These are phyloP conservation scores for Ips typographus DNA, from an alignment of 1,140 invertebrate genomes.

Conservation along the genomic window DNA sequence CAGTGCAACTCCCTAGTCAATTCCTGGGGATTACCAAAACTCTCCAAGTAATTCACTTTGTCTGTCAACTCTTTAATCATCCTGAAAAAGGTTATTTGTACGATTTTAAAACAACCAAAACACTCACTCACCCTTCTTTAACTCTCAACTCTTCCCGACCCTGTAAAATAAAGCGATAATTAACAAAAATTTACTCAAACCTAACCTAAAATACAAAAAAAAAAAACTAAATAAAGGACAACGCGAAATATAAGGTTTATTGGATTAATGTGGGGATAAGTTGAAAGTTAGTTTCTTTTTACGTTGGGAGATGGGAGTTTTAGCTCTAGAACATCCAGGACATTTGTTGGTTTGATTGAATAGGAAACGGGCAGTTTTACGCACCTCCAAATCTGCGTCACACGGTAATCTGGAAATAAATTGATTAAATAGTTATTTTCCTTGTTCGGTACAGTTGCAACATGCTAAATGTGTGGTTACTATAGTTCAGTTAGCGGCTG, in stretches of 20 bases:
- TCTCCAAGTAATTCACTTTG: constrained; percentile 26
- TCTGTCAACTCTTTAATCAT: constrained; percentile 28
- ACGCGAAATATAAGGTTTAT: neutral
- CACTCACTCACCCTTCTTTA: constrained; percentile 35
- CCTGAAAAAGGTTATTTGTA: constrained; percentile 5
- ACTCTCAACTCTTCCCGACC: constrained; percentile 27
- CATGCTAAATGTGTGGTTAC: neutral
- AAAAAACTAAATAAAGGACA: neutral
- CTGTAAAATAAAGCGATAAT: constrained; percentile 31
- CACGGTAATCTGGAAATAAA: constrained; percentile 6
- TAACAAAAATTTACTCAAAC: neutral
- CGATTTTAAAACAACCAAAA: neutral
- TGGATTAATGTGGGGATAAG: constrained; percentile 7
- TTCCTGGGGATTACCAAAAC: constrained; percentile 26
- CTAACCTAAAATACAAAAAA: constrained; percentile 14
- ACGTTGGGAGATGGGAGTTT: neutral
- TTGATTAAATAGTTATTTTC: too few species aligned
- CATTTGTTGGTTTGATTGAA: constrained; percentile 17
- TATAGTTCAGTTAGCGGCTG: neutral
- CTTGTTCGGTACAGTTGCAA: too few species aligned
- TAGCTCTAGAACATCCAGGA: too few species aligned
- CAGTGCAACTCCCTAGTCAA: constrained; percentile 31
- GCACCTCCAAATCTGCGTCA: constrained; percentile 21
- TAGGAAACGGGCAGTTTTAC: constrained; percentile 25
- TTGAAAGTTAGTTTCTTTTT: constrained; percentile 10